Evolutionary conservation across 2,797 vertebrate genomes (phyloP).

Genomic region (Rhinella marina): DNA sequence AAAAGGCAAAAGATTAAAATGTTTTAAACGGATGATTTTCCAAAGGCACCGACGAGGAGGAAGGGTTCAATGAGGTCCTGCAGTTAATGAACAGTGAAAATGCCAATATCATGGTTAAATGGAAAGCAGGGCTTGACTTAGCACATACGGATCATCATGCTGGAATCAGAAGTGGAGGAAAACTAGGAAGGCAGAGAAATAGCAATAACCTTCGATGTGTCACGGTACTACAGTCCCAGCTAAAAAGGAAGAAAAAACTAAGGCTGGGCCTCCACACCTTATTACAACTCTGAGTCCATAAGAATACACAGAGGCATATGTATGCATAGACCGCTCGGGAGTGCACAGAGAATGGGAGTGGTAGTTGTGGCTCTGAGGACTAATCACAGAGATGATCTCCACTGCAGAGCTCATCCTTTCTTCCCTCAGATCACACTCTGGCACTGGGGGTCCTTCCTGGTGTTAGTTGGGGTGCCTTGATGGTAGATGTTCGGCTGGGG

Average conservation of each 20-base stretch:
- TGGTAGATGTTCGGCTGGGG: too few species aligned
- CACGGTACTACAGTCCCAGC: not conserved
- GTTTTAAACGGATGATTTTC: not conserved
- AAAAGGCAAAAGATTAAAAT: slow-evolving; percentile 3
- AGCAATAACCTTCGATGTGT: not conserved
- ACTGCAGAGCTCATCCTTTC: too few species aligned
- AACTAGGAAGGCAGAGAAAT: not conserved
- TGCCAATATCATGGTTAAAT: slow-evolving; percentile 10
- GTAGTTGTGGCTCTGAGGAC: too few species aligned
- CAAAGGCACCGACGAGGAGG: not conserved
- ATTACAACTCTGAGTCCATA: not conserved
- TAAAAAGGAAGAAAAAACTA: not conserved
- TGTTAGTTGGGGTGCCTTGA: too few species aligned
- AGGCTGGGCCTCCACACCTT: not conserved
- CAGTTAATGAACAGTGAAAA: slow-evolving; percentile 19
- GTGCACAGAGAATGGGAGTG: too few species aligned
- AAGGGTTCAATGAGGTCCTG: not conserved
- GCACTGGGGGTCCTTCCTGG: too few species aligned
- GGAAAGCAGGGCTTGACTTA: not conserved
- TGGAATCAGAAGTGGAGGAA: not conserved
- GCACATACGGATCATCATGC: not conserved
- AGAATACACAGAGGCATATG: not conserved
- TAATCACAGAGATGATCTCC: too few species aligned
- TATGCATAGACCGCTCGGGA: too few species aligned
- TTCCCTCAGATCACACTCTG: too few species aligned